Evolutionary conservation across 2,888 invertebrate genomes (phyloP), one percentile per base, ranked within the genome.

Genomic region (Pterostichus niger): DNA sequence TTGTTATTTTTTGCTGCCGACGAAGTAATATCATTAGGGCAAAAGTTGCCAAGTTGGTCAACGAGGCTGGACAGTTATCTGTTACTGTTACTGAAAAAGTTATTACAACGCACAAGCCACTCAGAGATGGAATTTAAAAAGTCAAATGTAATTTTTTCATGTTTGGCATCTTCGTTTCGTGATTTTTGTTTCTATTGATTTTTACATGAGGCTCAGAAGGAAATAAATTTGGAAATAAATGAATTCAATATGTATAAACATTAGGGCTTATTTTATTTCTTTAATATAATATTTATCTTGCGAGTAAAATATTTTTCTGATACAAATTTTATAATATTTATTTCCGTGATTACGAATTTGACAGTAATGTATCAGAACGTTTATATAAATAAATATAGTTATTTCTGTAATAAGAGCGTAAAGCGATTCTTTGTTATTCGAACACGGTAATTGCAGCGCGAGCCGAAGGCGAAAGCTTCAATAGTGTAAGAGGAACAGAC

Each of bases 1-100:
- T 75, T 75, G 75, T 75, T 52, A 75, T 75, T 75, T 75, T 75
- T 75, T 75, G 75, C 52, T 71, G 75, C 6, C 75, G 52, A 31
- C 49, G 24, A 75, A 75, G 75, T 75, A 75, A 75, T 75, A 75
- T 75, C 75, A 75, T 75, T 75, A 75, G 75, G 52, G 52, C 52
- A 31, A 31, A 73, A 75, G 75, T 75, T 75, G 33, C 31, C 75
- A 75, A 75, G 52, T 75, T 75, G 52, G 31, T 31, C 49, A 75
- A 73, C 73, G 15, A 49, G 75, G 33, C 24, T 24, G 75, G 75
- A 75, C 75, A 75, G 49, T 33, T 75, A 52, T 75, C 13, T 31
- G 52, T 52, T 49, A 75, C 13, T 31, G 52, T 52, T 49, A 75
- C 75, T 75, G 52, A 52, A 75, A 75, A 75, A 52, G 49, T 75